Conservation (phyloP, 2,113 vertebrate species). For the Pholis gunnellus region DNA sequence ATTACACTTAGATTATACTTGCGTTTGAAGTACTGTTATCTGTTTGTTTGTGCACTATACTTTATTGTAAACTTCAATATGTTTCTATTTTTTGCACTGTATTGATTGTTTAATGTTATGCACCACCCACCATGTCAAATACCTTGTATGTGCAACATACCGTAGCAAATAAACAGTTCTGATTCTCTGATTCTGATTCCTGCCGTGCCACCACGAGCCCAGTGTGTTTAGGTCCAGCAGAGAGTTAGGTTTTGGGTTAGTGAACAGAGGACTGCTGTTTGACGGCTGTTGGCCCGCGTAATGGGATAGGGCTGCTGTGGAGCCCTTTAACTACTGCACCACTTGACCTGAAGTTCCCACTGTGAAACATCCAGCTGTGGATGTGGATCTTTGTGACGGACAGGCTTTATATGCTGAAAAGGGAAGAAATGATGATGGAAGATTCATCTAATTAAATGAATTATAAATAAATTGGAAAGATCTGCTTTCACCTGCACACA, state of each 20-base stretch:
- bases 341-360: conserved; percentile 66
- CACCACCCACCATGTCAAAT: too few species aligned
- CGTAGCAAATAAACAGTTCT: too few species aligned
- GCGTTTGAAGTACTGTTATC: too few species aligned
- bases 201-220: conserved; percentile 44
- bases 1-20: too few species aligned
- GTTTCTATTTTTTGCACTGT: too few species aligned
- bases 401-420: conserved; percentile 21
- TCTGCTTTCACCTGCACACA: conserved; percentile 7
- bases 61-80: too few species aligned
- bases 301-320: conserved; percentile 68
- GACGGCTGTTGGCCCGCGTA: conserved; percentile 68
- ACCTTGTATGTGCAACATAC: too few species aligned
- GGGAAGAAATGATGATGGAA: conserved; percentile 34
- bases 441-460: conserved; percentile 30
- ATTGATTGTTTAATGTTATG: too few species aligned
- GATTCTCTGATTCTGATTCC: not conserved
- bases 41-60: too few species aligned
- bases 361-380: conserved; percentile 68
- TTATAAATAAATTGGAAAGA: conserved; percentile 28
- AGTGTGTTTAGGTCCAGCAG: conserved; percentile 44
- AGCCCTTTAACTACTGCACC: conserved; percentile 55
- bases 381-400: conserved; percentile 58
- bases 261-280: conserved; percentile 71
- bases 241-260: conserved; percentile 45